phyloP scores from a whole-genome alignment of 2,113 vertebrate genomes.

The zebrafish (Danio rerio) region GRCz12tu NC_133182.1:18736001-18736500 shows the following conservation, averaged over 20 bases:
- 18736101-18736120: neutral
- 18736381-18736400: slow-evolving; percentile 41
- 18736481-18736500: slow-evolving; percentile 4
- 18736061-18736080: too few relatives aligned
- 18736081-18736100: too few relatives aligned
- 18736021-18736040: too few relatives aligned
- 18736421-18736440: slow-evolving; percentile 37
- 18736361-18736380: slow-evolving; percentile 7
- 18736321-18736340: neutral
- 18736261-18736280: neutral
- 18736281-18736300: neutral
- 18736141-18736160: neutral
- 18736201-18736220: neutral
- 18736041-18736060: too few relatives aligned
- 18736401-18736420: slow-evolving; percentile 30
- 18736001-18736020: too few relatives aligned
- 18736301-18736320: neutral
- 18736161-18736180: neutral
- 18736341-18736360: slow-evolving; percentile 20
- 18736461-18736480: slow-evolving; percentile 12
- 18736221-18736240: neutral
- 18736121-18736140: neutral
- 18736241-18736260: slow-evolving; percentile 11
- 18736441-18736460: neutral
- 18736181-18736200: neutral